phyloP scores from a whole-genome alignment of 1,140 invertebrate genomes.

The Leptoteleia sp. region DNA sequence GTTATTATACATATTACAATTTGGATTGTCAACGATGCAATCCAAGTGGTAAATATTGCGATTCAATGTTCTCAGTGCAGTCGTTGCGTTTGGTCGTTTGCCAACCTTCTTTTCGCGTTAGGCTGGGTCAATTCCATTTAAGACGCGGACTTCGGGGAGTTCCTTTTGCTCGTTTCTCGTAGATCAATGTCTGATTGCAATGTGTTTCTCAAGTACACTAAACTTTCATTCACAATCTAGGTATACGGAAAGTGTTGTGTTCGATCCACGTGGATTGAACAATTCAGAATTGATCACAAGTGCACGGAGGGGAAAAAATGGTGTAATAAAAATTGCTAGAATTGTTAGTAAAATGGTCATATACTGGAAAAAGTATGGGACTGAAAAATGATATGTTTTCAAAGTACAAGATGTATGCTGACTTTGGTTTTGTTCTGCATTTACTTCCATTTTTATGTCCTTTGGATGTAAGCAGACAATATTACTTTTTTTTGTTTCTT shows the following conservation, averaged over 20 bases:
- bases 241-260: background rate
- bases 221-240: slow-evolving; percentile 17
- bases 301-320: too few species aligned
- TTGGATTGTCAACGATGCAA: background rate
- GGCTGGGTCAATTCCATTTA: slow-evolving; percentile 15
- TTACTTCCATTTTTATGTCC: too few species aligned
- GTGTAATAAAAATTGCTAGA: too few species aligned
- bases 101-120: slow-evolving; percentile 19
- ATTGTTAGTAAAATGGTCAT: too few species aligned
- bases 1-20: slow-evolving; percentile 1
- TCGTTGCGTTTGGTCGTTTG: slow-evolving; percentile 28
- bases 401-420: too few species aligned
- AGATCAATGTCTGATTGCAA: slow-evolving; percentile 16
- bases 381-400: too few species aligned
- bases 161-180: slow-evolving; percentile 4
- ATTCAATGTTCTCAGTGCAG: slow-evolving; percentile 22
- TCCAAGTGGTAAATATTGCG: slow-evolving; percentile 7
- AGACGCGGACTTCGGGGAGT: slow-evolving; percentile 2
- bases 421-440: too few species aligned
- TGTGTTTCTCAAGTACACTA: slow-evolving; percentile 18
- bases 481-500: too few species aligned
- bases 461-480: too few species aligned
- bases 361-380: too few species aligned
- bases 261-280: background rate
- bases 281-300: too few species aligned